Conservation (phyloP, 2,113 vertebrate species). For the Antechinus flavipes region DNA sequence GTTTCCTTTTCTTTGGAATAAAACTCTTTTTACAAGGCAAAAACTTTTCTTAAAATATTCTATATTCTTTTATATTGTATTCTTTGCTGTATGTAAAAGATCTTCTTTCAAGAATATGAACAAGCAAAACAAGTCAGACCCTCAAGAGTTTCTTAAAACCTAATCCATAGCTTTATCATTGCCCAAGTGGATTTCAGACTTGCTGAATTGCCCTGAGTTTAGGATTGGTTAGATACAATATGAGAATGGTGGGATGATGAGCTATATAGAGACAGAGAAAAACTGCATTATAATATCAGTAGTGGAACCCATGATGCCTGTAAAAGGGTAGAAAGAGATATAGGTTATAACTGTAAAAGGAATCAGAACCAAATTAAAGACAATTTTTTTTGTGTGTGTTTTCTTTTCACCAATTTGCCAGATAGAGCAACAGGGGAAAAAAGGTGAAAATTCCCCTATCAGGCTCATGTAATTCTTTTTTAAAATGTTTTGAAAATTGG, state of each 20-base stretch:
- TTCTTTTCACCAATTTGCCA: neutral
- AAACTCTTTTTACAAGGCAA: conserved; percentile 57
- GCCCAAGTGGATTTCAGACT: neutral
- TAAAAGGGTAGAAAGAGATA: neutral
- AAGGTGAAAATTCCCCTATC: neutral
- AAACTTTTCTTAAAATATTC: conserved; percentile 48
- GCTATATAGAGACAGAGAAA: neutral
- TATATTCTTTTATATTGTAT: neutral
- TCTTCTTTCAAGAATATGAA: neutral
- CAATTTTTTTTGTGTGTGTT: neutral
- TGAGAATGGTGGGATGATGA: neutral
- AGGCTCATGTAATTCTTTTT: neutral
- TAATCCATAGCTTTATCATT: neutral
- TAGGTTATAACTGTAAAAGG: neutral
- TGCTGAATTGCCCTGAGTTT: neutral
- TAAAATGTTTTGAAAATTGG: neutral
- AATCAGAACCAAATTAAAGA: neutral
- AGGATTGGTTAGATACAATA: neutral
- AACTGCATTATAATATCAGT: neutral
- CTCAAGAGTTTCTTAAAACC: neutral
- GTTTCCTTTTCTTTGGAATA: conserved; percentile 43
- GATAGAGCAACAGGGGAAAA: neutral
- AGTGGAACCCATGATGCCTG: neutral
- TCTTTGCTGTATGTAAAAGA: neutral
- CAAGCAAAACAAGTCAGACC: neutral